Evolutionary conservation across 2,113 vertebrate species (phyloP).

Genomic region (Oryzias javanicus): DNA sequence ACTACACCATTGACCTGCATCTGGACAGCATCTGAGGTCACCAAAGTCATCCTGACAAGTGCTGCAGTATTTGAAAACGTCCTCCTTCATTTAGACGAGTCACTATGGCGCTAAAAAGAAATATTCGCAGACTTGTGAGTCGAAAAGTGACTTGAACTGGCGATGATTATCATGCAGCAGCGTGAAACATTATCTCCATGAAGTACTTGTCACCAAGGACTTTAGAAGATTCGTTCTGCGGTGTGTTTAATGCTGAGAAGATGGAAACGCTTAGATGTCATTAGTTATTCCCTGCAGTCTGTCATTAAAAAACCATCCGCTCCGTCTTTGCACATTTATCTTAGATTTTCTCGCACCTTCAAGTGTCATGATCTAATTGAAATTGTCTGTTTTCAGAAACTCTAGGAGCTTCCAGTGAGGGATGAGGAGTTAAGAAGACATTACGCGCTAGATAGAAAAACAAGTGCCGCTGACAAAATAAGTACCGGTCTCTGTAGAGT

Average conservation of each 20-base stretch:
- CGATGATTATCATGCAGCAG: constrained; percentile 26
- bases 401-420: constrained; percentile 35
- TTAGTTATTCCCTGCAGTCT: constrained; percentile 19
- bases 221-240: constrained; percentile 16
- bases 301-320: constrained; percentile 31
- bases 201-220: constrained; percentile 13
- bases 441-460: constrained; percentile 30
- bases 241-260: constrained; percentile 16
- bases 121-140: background rate
- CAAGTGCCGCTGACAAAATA: constrained; percentile 62
- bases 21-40: constrained; percentile 79
- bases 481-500: constrained; percentile 8
- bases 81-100: constrained; percentile 53
- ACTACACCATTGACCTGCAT: constrained; percentile 73
- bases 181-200: constrained; percentile 14
- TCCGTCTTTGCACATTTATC: constrained; percentile 14
- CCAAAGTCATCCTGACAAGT: constrained; percentile 65
- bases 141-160: constrained; percentile 8
- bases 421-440: constrained; percentile 23
- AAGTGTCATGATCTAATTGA: constrained; percentile 4
- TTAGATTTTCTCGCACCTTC: constrained; percentile 1
- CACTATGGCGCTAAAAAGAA: constrained; percentile 8
- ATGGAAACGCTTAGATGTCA: constrained; percentile 44
- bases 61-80: constrained; percentile 74
- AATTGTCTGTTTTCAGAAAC: constrained; percentile 21